These are phyloP conservation scores for Cyrtodaria siliqua DNA, from an alignment of 2,888 invertebrate genomes.

Conservation along the genomic window DNA sequence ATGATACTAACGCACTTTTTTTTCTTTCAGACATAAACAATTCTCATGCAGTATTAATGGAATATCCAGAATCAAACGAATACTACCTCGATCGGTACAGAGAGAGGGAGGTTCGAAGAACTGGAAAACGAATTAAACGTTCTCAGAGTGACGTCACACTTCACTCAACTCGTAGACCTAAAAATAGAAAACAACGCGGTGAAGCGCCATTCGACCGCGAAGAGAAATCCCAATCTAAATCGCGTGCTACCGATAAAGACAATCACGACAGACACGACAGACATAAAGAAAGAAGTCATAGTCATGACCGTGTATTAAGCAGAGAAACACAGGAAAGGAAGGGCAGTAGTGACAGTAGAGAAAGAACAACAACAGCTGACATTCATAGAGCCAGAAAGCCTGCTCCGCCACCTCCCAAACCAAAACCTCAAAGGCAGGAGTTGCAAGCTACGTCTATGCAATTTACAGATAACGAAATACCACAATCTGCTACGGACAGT, in stretches of 20 bases:
- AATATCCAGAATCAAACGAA: slow-evolving; percentile 56
- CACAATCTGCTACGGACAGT: slow-evolving; percentile 68
- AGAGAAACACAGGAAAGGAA: background rate
- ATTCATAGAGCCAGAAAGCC: slow-evolving; percentile 53
- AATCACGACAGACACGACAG: slow-evolving; percentile 13
- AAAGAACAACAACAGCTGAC: slow-evolving; percentile 41
- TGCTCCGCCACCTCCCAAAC: slow-evolving; percentile 50
- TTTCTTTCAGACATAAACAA: slow-evolving; percentile 52
- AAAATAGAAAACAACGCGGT: slow-evolving; percentile 58
- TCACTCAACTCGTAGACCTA: slow-evolving; percentile 59
- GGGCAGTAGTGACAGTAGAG: background rate
- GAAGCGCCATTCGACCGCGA: slow-evolving; percentile 57
- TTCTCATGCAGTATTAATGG: slow-evolving; percentile 63
- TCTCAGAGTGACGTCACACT: slow-evolving; percentile 66
- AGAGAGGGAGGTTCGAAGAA: slow-evolving; percentile 57
- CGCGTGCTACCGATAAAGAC: slow-evolving; percentile 30
- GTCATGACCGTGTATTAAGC: slow-evolving; percentile 38
- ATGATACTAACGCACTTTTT: too few relatives aligned
- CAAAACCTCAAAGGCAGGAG: slow-evolving; percentile 34
- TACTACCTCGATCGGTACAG: slow-evolving; percentile 66
- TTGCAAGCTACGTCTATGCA: slow-evolving; percentile 28
- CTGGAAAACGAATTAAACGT: slow-evolving; percentile 59
- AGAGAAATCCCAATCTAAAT: slow-evolving; percentile 18
- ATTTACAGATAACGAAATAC: slow-evolving; percentile 41
- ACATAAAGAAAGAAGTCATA: slow-evolving; percentile 27